phyloP scores from a whole-genome alignment of 1,140 invertebrate species.

The Lepidurus arcticus region DNA sequence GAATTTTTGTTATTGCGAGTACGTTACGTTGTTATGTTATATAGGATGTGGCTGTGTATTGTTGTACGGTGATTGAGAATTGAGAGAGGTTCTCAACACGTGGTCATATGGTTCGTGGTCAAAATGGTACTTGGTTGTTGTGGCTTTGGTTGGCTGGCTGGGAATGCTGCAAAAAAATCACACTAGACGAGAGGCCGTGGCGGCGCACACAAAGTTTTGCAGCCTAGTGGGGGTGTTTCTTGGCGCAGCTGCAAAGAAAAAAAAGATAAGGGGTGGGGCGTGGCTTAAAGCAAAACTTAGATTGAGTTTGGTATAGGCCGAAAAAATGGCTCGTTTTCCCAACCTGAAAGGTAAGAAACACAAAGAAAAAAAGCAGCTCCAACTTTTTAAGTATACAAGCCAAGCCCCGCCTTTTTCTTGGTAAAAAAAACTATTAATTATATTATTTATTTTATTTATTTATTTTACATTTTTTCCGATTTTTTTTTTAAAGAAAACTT shows the following conservation, averaged over 20 bases:
- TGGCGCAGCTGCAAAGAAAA: not conserved
- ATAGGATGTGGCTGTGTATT: slow-evolving; percentile 18
- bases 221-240: not conserved
- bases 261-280: not conserved
- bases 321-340: not conserved
- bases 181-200: not conserved
- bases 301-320: not conserved
- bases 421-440: not conserved
- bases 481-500: no score
- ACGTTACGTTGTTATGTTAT: slow-evolving; percentile 16
- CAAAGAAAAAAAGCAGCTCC: not conserved
- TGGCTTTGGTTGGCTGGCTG: slow-evolving; percentile 20
- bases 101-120: not conserved
- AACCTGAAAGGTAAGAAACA: not conserved
- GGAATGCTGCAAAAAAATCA: not conserved
- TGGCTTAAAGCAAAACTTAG: not conserved
- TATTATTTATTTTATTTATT: not conserved
- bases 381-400: not conserved
- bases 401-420: not conserved
- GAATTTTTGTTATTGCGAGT: not conserved
- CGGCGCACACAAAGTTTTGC: not conserved
- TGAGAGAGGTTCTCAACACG: not conserved
- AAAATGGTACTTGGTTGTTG: slow-evolving; percentile 19
- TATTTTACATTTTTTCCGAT: not conserved
- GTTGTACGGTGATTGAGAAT: slow-evolving; percentile 16